Conservation (phyloP, 2,113 vertebrate species). For the Falcunculus frontatus region DNA sequence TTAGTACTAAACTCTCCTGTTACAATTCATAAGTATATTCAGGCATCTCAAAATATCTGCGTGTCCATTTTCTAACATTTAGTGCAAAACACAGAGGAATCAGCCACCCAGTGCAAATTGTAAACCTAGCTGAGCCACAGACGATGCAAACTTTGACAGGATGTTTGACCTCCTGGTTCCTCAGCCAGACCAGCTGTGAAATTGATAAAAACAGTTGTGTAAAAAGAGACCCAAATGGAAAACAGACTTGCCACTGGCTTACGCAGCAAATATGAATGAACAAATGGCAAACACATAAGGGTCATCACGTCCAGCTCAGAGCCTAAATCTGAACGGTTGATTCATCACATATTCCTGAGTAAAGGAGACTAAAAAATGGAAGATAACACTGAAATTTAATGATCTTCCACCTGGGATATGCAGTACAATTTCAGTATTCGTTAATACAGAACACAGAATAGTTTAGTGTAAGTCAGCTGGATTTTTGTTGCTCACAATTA, state of each 20-base stretch:
- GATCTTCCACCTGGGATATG: not conserved
- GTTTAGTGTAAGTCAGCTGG: not conserved
- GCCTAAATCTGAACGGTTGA: not conserved
- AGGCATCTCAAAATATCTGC: not conserved
- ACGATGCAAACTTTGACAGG: not conserved
- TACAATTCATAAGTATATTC: not conserved
- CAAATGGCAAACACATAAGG: not conserved
- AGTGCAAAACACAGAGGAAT: not conserved
- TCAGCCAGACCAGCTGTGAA: slow-evolving; percentile 1
- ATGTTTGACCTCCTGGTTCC: not conserved
- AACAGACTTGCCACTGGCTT: not conserved
- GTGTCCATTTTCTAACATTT: not conserved
- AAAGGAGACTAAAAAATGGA: not conserved
- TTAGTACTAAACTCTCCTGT: not conserved
- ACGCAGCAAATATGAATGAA: not conserved
- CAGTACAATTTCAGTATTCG: not conserved
- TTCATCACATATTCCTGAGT: not conserved
- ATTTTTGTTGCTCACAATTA: not conserved
- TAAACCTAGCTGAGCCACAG: not conserved
- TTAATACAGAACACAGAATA: not conserved
- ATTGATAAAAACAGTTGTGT: not conserved
- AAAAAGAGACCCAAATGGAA: not conserved
- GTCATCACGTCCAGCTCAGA: not conserved
- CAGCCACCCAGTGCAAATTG: not conserved
- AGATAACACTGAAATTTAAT: not conserved